phyloP scores from a whole-genome alignment of 2,797 vertebrate genomes.

The Sus cebifrons region DNA sequence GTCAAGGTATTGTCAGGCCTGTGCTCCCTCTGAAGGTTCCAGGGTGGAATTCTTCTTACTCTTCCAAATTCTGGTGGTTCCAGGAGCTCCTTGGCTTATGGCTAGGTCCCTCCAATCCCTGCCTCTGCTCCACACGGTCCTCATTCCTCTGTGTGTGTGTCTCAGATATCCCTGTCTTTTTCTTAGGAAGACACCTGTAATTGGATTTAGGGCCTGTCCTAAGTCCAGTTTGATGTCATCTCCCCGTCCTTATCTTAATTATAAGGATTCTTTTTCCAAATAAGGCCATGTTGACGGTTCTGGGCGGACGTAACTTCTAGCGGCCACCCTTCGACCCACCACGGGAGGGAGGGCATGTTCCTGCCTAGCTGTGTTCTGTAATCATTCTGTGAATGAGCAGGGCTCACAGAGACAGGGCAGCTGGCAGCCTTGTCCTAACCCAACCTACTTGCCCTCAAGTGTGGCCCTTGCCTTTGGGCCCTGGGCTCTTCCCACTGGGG shows the following conservation, averaged over 20 bases:
- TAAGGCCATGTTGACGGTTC: not conserved
- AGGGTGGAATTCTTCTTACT: not conserved
- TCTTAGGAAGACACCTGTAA: not conserved
- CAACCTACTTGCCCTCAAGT: not conserved
- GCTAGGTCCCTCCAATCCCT: too few species aligned
- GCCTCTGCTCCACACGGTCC: fast-evolving
- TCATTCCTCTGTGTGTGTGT: not conserved
- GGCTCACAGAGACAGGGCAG: too few species aligned
- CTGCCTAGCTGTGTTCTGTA: fast-evolving
- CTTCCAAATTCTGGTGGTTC: not conserved
- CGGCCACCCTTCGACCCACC: not conserved
- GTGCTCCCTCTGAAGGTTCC: not conserved
- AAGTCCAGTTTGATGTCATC: not conserved
- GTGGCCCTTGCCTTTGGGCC: not conserved
- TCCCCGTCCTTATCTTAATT: not conserved
- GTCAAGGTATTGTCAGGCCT: too few species aligned
- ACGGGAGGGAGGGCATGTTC: fast-evolving
- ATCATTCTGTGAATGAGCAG: not conserved
- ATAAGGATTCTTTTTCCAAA: not conserved
- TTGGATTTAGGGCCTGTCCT: not conserved
- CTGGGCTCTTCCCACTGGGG: not conserved
- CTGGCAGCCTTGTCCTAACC: not conserved
- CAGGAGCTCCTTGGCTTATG: too few species aligned
- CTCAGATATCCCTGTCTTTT: not conserved
- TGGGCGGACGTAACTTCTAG: not conserved